These are phyloP conservation scores for Volucella zonaria DNA, from an alignment of 2,888 invertebrate genomes.

Conservation along the genomic window DNA sequence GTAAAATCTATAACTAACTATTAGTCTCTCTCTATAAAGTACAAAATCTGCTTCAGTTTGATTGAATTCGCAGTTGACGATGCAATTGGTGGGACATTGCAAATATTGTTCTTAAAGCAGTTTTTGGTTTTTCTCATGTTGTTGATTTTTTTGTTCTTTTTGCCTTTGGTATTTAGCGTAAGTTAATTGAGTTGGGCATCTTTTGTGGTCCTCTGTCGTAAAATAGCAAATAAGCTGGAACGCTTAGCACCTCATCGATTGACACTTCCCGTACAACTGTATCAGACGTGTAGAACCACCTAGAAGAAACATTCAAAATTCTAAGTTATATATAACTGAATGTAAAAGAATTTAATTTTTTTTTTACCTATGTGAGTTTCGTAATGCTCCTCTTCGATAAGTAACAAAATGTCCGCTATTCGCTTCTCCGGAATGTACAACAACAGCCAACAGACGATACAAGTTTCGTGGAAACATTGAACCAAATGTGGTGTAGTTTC, in stretches of 20 bases:
- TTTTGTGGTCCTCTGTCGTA: slow-evolving; percentile 87
- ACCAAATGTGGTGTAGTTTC: slow-evolving; percentile 77
- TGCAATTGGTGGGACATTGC: slow-evolving; percentile 69
- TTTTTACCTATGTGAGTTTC: slow-evolving; percentile 81
- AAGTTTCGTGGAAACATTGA: slow-evolving; percentile 84
- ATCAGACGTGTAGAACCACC: slow-evolving; percentile 95
- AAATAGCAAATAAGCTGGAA: slow-evolving; percentile 95
- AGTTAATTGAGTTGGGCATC: slow-evolving; percentile 70
- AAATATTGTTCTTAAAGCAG: slow-evolving; percentile 46
- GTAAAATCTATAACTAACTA: slow-evolving; percentile 28
- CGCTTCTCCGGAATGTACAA: slow-evolving; percentile 95
- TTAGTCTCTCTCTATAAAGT: slow-evolving; percentile 49
- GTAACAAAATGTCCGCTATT: slow-evolving; percentile 97
- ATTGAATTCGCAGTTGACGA: slow-evolving; percentile 50
- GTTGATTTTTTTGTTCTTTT: not conserved
- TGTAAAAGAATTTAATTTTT: slow-evolving; percentile 8
- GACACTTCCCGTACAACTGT: slow-evolving; percentile 91
- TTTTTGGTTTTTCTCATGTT: slow-evolving; percentile 1
- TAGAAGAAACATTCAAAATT: slow-evolving; percentile 77
- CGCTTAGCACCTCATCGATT: slow-evolving; percentile 91
- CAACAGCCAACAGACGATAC: slow-evolving; percentile 92
- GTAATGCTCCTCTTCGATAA: slow-evolving; percentile 88
- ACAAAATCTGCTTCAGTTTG: slow-evolving; percentile 51
- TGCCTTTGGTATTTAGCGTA: slow-evolving; percentile 52
- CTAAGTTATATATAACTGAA: slow-evolving; percentile 70